Conservation (phyloP, 2,797 vertebrate species). For the Lophotriccus pileatus region DNA sequence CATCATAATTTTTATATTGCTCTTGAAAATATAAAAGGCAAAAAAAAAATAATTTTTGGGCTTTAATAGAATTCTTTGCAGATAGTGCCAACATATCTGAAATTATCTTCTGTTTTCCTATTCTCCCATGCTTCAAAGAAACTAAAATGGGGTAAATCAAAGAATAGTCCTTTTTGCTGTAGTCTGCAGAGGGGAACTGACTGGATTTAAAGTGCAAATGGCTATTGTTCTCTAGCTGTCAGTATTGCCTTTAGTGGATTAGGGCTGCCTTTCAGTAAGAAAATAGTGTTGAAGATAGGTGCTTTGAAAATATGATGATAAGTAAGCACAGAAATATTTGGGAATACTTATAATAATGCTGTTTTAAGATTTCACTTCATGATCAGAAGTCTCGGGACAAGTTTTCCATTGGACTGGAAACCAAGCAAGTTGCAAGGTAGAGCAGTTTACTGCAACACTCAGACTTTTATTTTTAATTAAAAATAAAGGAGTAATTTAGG, state of each 20-base stretch:
- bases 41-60: neutral
- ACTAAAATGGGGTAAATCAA: neutral
- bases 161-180: neutral
- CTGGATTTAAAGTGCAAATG: neutral
- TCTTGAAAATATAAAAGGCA: neutral
- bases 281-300: neutral
- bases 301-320: neutral
- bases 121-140: neutral
- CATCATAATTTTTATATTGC: neutral
- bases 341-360: neutral
- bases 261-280: neutral
- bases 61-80: neutral
- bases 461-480: neutral
- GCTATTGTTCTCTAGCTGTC: neutral
- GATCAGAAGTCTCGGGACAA: neutral
- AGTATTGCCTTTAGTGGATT: neutral
- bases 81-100: neutral
- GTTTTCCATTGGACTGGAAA: neutral
- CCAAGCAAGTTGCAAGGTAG: neutral
- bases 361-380: neutral
- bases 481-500: neutral
- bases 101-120: neutral
- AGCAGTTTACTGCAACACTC: neutral
- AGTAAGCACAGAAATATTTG: neutral
- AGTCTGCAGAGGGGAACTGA: slow-evolving; percentile 16